Base-by-base conservation (phyloP, 2,888 invertebrate genomes). In the Scelioninae gen. 1 region DNA sequence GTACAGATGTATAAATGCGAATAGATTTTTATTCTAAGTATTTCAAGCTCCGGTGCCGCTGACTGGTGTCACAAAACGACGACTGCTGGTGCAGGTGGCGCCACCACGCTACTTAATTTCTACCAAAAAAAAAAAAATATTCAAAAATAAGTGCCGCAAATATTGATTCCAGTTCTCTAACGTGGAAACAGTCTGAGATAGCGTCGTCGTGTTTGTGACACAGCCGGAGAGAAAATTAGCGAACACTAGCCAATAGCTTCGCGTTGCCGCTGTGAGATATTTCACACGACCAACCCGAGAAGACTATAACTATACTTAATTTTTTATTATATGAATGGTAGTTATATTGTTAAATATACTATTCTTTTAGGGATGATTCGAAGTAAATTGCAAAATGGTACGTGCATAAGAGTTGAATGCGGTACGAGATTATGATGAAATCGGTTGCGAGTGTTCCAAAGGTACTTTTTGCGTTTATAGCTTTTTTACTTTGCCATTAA, bases 1-100 rank as follows among this genome's bases (percentile, higher is more conserved):
- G 92, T 92, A 92, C 92, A 92, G 89, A 89, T 92, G 92, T 92
- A 92, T 91, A 92, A 91, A 91, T 90, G 68, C 62, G 86, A 86
- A 90, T 90, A 92, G 89, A 91, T 32, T 90, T 89, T 88, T 90
- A 91, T 90, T 86, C 89, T 86, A 83, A 65, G 56, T 85, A 86
- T 86, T 86, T 86, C 84, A 82, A 84, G 74, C 83, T 86, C 86
- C 75, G 85, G 85, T 84, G 86, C 77, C 84, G 84, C 83, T 86
- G 34, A 34, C n/a, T n/a, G n/a, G n/a, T n/a, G n/a, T n/a, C n/a
- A n/a, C n/a, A n/a, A n/a, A n/a, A n/a, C n/a, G n/a, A n/a, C n/a
- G n/a, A n/a, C n/a, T n/a, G n/a, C n/a, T n/a, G n/a, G n/a, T n/a
- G n/a, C n/a, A n/a, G n/a, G n/a, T n/a, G n/a, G n/a, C n/a, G n/a